These are phyloP conservation scores for Theonella swinhoei DNA, from an alignment of 37 sponge, comb jelly and placozoan genomes.

Conservation along the genomic window DNA sequence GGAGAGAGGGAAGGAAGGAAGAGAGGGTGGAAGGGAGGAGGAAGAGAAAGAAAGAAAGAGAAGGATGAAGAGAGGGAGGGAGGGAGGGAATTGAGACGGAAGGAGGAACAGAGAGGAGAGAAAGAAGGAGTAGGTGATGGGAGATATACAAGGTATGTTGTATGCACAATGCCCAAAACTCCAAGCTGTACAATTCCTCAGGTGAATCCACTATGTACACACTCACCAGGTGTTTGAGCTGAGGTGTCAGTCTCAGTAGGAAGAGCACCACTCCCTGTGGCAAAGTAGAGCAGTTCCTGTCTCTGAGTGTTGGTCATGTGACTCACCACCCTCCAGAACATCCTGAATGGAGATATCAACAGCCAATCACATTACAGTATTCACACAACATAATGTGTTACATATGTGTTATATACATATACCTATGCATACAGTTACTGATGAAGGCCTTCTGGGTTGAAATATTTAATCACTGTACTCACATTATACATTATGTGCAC, in stretches of 20 bases:
- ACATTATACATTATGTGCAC: too few species aligned
- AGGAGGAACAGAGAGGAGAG: too few species aligned
- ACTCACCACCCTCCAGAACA: conserved; percentile 94
- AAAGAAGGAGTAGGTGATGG: too few species aligned
- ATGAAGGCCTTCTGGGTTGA: too few species aligned
- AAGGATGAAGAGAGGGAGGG: too few species aligned
- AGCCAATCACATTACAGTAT: not conserved
- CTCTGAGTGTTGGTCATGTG: conserved; percentile 89
- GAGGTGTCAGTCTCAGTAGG: conserved; percentile 36
- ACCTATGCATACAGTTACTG: conserved; percentile 5
- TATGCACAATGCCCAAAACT: too few species aligned
- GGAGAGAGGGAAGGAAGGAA: too few species aligned
- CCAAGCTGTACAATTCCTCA: not conserved
- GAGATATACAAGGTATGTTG: too few species aligned
- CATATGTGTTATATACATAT: not conserved
- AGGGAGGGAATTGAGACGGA: too few species aligned
- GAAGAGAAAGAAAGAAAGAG: too few species aligned
- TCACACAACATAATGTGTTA: not conserved
- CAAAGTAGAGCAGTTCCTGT: conserved; percentile 96
- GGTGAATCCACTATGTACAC: not conserved
- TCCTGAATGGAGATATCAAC: conserved; percentile 23
- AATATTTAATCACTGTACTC: too few species aligned
- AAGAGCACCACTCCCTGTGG: conserved; percentile 85
- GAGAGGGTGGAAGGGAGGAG: too few species aligned
- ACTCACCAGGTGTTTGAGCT: conserved; percentile 9